Percentiles rank a stretch among this genome's conserved stretches.
phyloP scores from a whole-genome alignment of 2,113 vertebrate species.

The Chionomys nivalis region DNA sequence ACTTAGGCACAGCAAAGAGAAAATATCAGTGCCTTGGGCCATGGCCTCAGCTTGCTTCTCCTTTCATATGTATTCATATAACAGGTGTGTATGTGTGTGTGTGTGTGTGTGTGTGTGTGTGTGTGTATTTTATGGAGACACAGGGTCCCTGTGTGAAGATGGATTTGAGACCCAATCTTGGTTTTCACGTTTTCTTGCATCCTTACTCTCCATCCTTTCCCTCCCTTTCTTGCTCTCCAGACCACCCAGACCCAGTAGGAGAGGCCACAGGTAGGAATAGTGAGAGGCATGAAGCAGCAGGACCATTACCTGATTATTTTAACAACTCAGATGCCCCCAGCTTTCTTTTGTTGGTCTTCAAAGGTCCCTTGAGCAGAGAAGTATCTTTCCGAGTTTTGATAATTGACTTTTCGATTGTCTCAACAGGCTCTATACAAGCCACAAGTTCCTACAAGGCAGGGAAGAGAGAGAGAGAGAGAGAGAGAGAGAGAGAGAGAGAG shows the following conservation, averaged over 20 bases:
- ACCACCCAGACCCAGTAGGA: not conserved
- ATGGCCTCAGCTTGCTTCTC: not conserved
- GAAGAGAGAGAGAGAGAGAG: no score
- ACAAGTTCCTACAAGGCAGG: not conserved
- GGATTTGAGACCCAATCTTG: not conserved
- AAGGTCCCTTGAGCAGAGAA: slow-evolving; percentile 52
- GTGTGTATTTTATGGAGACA: no score
- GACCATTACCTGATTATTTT: slow-evolving; percentile 31
- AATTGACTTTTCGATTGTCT: not conserved
- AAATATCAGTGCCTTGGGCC: not conserved
- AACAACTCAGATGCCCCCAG: not conserved
- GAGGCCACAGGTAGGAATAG: not conserved
- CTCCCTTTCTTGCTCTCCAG: not conserved
- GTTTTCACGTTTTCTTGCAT: not conserved
- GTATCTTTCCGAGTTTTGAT: slow-evolving; percentile 35
- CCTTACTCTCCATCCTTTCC: not conserved
- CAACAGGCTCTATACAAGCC: slow-evolving; percentile 50
- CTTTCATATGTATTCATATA: no score
- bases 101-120: no score
- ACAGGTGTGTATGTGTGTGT: no score
- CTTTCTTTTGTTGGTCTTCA: not conserved
- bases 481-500: no score
- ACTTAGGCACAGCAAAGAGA: not conserved
- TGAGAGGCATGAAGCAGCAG: not conserved
- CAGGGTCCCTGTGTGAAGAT: not conserved